Evolutionary conservation across 2,888 invertebrate genomes (phyloP).

Genomic region (Dermolepida albohirtum): DNA sequence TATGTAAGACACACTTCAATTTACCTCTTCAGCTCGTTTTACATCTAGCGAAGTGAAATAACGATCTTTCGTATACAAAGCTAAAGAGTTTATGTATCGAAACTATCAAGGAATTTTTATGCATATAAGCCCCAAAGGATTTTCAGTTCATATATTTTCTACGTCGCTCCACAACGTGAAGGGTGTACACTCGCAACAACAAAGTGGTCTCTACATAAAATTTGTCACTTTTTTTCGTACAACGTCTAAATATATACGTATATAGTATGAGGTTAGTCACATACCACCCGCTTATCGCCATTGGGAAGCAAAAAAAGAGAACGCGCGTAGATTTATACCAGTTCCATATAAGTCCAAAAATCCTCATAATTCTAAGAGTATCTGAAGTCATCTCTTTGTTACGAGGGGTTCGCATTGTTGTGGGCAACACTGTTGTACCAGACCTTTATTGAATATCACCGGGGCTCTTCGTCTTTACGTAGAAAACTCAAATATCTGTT

Average conservation of each 20-base stretch:
- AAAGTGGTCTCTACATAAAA: conserved; percentile 9
- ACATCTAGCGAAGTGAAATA: background rate
- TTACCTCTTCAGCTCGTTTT: too few relatives aligned
- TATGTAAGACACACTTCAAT: too few relatives aligned
- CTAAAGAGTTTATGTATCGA: conserved; percentile 13
- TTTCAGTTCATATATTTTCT: conserved; percentile 15
- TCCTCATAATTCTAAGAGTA: conserved; percentile 45
- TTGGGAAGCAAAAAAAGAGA: too few relatives aligned
- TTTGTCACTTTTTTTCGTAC: conserved; percentile 12
- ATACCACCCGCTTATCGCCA: conserved; percentile 15
- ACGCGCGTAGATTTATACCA: conserved; percentile 4
- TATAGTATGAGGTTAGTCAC: background rate
- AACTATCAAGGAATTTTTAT: conserved; percentile 10
- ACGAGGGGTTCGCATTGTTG: conserved; percentile 44
- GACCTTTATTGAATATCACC: conserved; percentile 46
- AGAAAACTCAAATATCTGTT: conserved; percentile 46
- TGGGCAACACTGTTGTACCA: conserved; percentile 14
- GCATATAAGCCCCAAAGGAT: conserved; percentile 2
- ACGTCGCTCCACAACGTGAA: background rate
- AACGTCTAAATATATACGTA: background rate
- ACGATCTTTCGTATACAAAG: background rate
- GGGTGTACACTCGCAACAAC: background rate
- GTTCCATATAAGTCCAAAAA: conserved; percentile 35
- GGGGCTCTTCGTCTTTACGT: conserved; percentile 41
- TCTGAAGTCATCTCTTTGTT: conserved; percentile 47